phyloP scores from a whole-genome alignment of 2,113 vertebrate genomes.

The Sinocyclocheilus anshuiensis region DNA sequence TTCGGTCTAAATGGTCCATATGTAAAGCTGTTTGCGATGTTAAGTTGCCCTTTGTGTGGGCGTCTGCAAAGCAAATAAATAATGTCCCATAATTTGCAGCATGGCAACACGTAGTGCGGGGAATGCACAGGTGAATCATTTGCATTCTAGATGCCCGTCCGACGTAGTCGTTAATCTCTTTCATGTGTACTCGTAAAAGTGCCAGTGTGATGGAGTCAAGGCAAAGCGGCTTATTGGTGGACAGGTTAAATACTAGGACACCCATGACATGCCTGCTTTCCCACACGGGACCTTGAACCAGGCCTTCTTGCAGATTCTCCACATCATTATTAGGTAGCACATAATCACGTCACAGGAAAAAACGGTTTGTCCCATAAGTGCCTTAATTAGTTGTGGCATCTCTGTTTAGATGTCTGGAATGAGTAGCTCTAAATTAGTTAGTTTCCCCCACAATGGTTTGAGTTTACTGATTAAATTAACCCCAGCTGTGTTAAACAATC shows the following conservation, averaged over 20 bases:
- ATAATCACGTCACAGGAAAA: slow-evolving; percentile 51
- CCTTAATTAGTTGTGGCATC: slow-evolving; percentile 33
- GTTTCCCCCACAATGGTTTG: background rate
- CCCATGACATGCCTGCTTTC: slow-evolving; percentile 5
- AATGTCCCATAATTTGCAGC: slow-evolving; percentile 47
- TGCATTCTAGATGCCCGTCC: slow-evolving; percentile 26
- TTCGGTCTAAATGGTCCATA: slow-evolving; percentile 49
- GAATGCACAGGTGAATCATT: slow-evolving; percentile 55
- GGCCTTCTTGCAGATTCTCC: slow-evolving; percentile 19
- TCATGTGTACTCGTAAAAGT: slow-evolving; percentile 53
- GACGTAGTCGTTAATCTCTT: slow-evolving; percentile 49
- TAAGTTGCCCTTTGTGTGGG: slow-evolving; percentile 46
- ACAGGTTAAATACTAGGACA: slow-evolving; percentile 47
- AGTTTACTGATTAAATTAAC: background rate
- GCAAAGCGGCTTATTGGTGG: slow-evolving; percentile 35
- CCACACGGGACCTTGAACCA: background rate
- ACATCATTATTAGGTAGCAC: slow-evolving; percentile 37
- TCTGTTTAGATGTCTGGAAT: slow-evolving; percentile 32
- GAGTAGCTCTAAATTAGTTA: background rate
- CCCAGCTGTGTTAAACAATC: slow-evolving; percentile 2
- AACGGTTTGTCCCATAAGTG: slow-evolving; percentile 45
- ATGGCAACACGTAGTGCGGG: slow-evolving; percentile 8
- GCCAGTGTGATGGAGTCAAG: slow-evolving; percentile 51
- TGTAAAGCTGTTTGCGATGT: slow-evolving; percentile 43
- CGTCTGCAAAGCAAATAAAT: slow-evolving; percentile 55